Conservation (phyloP, 2,113 vertebrate species). For the Stigmatopora nigra region DNA sequence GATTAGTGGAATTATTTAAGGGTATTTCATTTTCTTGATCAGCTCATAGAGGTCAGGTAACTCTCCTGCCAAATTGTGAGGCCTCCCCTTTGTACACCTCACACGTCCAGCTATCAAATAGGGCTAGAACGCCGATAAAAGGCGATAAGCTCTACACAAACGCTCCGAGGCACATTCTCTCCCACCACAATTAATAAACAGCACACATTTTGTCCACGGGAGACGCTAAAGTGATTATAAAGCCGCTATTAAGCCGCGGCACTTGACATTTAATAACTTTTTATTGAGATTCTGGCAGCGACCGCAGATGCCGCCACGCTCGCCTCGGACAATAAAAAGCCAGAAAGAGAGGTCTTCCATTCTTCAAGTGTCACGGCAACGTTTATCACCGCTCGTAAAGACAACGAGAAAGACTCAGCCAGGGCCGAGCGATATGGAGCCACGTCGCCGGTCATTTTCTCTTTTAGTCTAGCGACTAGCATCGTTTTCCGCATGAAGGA, state of each 20-base stretch:
- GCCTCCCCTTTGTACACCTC: background rate
- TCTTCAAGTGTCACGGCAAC: constrained; percentile 6
- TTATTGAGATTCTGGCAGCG: background rate
- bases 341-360: background rate
- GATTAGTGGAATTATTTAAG: background rate
- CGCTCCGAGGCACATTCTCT: background rate
- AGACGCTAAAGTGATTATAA: constrained; percentile 6
- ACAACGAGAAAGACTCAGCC: constrained; percentile 1
- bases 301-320: background rate
- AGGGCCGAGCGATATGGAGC: background rate
- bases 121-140: background rate
- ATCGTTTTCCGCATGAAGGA: background rate
- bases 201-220: background rate
- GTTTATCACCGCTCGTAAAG: background rate
- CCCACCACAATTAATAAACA: constrained; percentile 3
- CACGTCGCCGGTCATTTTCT: background rate
- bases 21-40: background rate
- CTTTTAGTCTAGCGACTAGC: background rate
- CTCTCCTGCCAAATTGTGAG: background rate
- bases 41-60: background rate
- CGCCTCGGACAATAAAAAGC: constrained; percentile 5
- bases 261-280: constrained; percentile 9
- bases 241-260: constrained; percentile 2
- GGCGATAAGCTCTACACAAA: constrained; percentile 1
- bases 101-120: background rate